These are phyloP conservation scores for Bombus waltoni DNA, from an alignment of 1,140 invertebrate species.

Conservation along the genomic window DNA sequence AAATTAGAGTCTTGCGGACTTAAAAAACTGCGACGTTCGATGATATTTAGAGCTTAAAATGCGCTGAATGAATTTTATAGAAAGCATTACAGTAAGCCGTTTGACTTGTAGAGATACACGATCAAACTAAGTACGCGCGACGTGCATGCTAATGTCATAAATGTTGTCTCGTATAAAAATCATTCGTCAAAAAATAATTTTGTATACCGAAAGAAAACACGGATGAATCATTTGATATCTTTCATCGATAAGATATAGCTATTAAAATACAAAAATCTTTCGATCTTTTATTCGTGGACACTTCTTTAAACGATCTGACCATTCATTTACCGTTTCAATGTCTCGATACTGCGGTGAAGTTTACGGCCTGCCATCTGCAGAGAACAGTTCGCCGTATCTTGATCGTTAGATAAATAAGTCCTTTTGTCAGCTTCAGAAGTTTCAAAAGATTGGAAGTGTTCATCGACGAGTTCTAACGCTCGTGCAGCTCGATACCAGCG, in stretches of 20 bases:
- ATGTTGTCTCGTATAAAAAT: no score
- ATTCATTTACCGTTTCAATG: background rate
- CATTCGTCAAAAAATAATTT: no score
- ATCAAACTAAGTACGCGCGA: no score
- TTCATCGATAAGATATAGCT: background rate
- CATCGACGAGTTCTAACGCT: background rate
- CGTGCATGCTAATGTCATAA: no score
- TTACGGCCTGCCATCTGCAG: background rate
- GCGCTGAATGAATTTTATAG: no score
- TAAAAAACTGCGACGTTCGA: no score
- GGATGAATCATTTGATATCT: no score
- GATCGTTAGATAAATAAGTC: conserved; percentile 4
- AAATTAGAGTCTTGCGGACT: no score
- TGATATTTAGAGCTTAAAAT: no score
- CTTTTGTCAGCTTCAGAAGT: background rate
- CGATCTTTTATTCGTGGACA: background rate
- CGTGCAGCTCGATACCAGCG: background rate
- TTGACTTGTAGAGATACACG: no score
- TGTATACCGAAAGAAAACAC: no score
- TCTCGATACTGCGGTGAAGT: background rate
- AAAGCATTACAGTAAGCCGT: no score
- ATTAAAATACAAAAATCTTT: background rate
- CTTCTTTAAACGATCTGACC: background rate
- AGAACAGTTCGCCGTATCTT: background rate
- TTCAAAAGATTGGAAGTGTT: background rate